Conservation (phyloP, 2,113 vertebrate genomes). For the Chloropsis hardwickii region DNA sequence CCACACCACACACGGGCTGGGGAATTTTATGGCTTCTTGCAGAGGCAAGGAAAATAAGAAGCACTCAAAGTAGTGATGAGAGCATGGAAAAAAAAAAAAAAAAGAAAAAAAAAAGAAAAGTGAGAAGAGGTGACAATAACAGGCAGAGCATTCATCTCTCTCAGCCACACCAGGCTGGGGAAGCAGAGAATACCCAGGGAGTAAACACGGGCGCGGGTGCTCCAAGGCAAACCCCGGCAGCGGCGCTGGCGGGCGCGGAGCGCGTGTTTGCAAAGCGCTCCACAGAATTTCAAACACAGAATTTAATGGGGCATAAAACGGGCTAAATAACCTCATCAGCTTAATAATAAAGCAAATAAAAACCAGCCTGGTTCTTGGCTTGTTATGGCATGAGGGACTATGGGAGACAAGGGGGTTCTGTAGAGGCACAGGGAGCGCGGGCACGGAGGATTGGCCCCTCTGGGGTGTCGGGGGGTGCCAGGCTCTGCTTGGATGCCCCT, state of each 20-base stretch:
- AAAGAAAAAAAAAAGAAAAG: neutral
- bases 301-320: conserved; percentile 45
- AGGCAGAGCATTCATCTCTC: neutral
- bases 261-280: neutral
- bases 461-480: neutral
- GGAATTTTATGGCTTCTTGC: conserved; percentile 42
- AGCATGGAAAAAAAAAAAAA: neutral
- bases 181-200: neutral
- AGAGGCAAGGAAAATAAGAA: conserved; percentile 26
- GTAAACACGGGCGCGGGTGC: neutral
- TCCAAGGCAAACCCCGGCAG: neutral
- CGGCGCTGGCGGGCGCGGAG: neutral
- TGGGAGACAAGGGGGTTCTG: neutral
- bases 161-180: neutral
- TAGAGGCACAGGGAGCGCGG: rapidly evolving
- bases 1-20: conserved; percentile 49
- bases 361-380: neutral
- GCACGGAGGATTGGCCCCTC: rapidly evolving
- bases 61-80: neutral
- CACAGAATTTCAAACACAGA: neutral
- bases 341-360: conserved; percentile 23
- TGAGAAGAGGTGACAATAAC: conserved; percentile 8
- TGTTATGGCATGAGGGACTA: neutral
- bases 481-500: neutral
- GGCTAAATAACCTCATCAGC: conserved; percentile 45